These are phyloP conservation scores for Andricus curvator DNA, from an alignment of 2,888 invertebrate genomes.

Conservation along the genomic window DNA sequence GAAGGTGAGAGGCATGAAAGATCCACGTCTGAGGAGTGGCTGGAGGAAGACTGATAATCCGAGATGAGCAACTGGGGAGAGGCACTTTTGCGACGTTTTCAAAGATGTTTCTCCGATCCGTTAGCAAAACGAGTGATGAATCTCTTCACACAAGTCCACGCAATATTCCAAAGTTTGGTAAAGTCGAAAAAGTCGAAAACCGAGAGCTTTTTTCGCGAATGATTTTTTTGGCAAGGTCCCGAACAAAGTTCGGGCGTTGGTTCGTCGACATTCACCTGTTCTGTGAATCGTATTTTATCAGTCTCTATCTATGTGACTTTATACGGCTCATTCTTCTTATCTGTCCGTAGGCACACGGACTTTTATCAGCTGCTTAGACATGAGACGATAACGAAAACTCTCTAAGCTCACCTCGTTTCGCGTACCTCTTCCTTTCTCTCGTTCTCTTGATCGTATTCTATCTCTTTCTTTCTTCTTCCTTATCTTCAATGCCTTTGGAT, in stretches of 20 bases:
- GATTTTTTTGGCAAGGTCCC: constrained; percentile 42
- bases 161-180: background rate
- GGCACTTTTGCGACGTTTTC: constrained; percentile 34
- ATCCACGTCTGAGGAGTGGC: constrained; percentile 35
- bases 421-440: constrained; percentile 49
- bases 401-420: constrained; percentile 58
- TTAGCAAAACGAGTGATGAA: background rate
- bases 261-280: constrained; percentile 74
- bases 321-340: constrained; percentile 74
- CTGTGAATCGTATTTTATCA: constrained; percentile 75
- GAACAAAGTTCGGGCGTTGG: constrained; percentile 72
- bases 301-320: constrained; percentile 75
- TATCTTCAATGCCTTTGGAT: constrained; percentile 36
- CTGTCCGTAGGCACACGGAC: constrained; percentile 73
- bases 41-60: constrained; percentile 40
- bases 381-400: constrained; percentile 69
- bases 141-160: constrained; percentile 8
- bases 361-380: constrained; percentile 78
- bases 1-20: constrained; percentile 39
- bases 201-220: background rate
- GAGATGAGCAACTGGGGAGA: constrained; percentile 29
- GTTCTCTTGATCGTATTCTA: constrained; percentile 51
- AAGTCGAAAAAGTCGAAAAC: background rate
- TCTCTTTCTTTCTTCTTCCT: constrained; percentile 53
- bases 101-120: constrained; percentile 17